Evolutionary conservation across 1,140 invertebrate genomes (phyloP).

Genomic region (Ceratina calcarata): DNA sequence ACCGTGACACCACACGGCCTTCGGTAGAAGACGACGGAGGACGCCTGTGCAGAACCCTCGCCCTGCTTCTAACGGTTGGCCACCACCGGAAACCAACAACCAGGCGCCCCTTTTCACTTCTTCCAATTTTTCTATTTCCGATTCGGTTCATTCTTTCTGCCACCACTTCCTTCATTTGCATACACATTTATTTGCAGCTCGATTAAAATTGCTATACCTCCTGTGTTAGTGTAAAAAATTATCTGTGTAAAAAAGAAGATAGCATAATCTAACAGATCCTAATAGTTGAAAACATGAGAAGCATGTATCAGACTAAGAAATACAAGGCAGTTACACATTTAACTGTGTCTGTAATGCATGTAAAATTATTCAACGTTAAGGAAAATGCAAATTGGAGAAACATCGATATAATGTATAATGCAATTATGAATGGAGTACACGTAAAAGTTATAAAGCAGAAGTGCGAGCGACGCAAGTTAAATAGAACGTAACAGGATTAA

Average conservation of each 20-base stretch:
- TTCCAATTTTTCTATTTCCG: background rate
- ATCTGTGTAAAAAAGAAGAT: background rate
- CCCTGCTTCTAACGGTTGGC: slow-evolving; percentile 53
- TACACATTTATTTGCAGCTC: too few species aligned
- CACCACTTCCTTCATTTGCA: background rate
- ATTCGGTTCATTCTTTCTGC: background rate
- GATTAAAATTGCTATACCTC: too few species aligned
- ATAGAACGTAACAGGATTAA: background rate
- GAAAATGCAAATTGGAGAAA: too few species aligned
- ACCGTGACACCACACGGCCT: slow-evolving; percentile 56
- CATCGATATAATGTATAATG: too few species aligned
- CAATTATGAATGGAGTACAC: background rate
- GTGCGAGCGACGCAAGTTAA: background rate
- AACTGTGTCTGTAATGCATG: too few species aligned
- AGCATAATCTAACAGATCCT: too few species aligned
- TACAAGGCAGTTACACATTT: too few species aligned
- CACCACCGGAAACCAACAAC: slow-evolving; percentile 57
- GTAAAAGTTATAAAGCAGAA: background rate
- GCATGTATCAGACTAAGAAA: too few species aligned
- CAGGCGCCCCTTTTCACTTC: slow-evolving; percentile 31
- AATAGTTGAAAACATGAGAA: too few species aligned
- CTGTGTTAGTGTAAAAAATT: background rate
- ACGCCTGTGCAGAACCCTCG: slow-evolving; percentile 59
- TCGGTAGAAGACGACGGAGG: slow-evolving; percentile 57
- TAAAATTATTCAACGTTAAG: too few species aligned